These are phyloP conservation scores for Papilio elwesi DNA, from an alignment of 2,888 invertebrate species.

Conservation along the genomic window DNA sequence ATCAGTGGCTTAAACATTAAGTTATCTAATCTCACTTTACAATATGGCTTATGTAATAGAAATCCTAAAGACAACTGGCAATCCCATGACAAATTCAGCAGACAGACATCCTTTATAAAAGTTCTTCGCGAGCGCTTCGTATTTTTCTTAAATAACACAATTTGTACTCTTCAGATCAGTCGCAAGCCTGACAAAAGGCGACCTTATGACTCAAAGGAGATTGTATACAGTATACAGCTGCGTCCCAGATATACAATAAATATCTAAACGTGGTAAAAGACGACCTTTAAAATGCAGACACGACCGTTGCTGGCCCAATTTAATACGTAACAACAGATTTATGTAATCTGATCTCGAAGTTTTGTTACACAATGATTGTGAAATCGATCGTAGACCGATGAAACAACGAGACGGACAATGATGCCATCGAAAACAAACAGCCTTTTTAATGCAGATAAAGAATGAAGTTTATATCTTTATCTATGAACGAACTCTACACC, in stretches of 20 bases:
- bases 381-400: slow-evolving; percentile 23
- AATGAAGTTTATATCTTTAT: neutral
- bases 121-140: neutral
- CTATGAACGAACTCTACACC: neutral
- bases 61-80: neutral
- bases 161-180: slow-evolving; percentile 8
- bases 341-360: slow-evolving; percentile 33
- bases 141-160: slow-evolving; percentile 1
- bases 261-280: slow-evolving; percentile 22
- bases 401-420: neutral
- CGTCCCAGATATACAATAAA: slow-evolving; percentile 22
- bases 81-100: neutral
- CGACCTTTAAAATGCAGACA: slow-evolving; percentile 28
- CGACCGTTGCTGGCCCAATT: slow-evolving; percentile 17
- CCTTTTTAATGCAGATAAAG: neutral
- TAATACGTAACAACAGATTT: slow-evolving; percentile 33
- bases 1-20: too few relatives aligned
- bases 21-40: too few relatives aligned
- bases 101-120: neutral
- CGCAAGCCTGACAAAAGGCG: slow-evolving; percentile 23
- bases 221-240: slow-evolving; percentile 19
- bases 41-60: too few relatives aligned
- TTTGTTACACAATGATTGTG: slow-evolving; percentile 25
- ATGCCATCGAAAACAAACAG: neutral
- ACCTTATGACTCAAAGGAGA: slow-evolving; percentile 27